Conservation (phyloP, 2,797 vertebrate species). For the Poeciliopsis gracilis region DNA sequence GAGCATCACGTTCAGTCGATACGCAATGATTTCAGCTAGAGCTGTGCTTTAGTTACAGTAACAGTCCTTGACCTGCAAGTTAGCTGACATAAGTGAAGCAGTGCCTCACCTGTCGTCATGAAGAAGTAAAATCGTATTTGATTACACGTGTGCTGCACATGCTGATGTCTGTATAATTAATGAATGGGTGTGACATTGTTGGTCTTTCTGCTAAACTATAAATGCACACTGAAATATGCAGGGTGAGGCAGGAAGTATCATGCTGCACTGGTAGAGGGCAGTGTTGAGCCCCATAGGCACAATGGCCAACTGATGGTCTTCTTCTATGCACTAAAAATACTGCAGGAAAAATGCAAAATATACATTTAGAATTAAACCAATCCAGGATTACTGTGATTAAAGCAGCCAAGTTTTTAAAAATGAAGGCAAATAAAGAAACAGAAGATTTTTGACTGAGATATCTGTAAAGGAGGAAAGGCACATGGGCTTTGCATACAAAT, state of each 20-base stretch:
- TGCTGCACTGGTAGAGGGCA: not conserved
- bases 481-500: not conserved
- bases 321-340: not conserved
- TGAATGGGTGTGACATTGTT: not conserved
- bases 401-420: not conserved
- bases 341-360: not conserved
- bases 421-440: not conserved
- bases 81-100: not conserved
- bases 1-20: conserved; percentile 1
- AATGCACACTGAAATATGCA: not conserved
- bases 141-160: not conserved
- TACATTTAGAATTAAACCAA: not conserved
- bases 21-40: not conserved
- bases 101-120: not conserved
- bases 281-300: not conserved
- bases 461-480: not conserved
- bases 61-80: not conserved
- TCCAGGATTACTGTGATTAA: not conserved
- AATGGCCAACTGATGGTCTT: not conserved
- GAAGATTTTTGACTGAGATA: not conserved
- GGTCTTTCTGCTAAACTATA: not conserved
- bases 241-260: not conserved
- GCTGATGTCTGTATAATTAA: not conserved
- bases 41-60: not conserved
- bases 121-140: too few species aligned